phyloP scores from a whole-genome alignment of 2,797 vertebrate species.

The Cryptoprocta ferox region DNA sequence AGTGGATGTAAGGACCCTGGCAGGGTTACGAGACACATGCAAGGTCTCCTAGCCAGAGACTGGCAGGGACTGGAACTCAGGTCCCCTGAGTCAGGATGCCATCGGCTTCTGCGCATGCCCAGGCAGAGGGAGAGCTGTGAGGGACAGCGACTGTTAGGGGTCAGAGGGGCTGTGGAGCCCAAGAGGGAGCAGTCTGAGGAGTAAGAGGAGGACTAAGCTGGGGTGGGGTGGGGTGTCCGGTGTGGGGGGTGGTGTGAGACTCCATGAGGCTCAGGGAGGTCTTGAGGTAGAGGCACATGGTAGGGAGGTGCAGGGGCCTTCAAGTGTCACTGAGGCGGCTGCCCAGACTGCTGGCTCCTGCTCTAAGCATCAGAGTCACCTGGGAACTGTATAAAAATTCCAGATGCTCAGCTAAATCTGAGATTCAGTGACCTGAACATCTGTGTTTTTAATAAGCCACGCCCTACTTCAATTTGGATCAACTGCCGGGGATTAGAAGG shows the following conservation, averaged over 20 bases:
- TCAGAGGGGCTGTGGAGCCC: background rate
- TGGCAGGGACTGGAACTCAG: background rate
- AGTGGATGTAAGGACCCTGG: background rate
- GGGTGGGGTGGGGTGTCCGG: background rate
- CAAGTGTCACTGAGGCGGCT: background rate
- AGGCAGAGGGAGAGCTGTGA: background rate
- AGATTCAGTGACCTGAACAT: background rate
- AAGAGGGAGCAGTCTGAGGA: background rate
- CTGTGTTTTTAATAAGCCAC: background rate
- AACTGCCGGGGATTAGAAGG: background rate
- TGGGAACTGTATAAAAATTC: background rate
- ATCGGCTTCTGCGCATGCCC: rapidly evolving
- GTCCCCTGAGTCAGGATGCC: background rate
- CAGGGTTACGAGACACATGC: background rate
- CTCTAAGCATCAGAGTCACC: background rate
- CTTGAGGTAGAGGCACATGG: background rate
- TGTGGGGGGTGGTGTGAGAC: background rate
- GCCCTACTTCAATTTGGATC: background rate
- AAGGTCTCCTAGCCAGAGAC: background rate
- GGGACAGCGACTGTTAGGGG: background rate
- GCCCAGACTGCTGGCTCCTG: background rate
- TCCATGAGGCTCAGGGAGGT: background rate
- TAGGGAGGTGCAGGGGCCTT: background rate
- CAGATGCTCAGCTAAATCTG: background rate
- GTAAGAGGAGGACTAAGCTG: background rate